Conservation (phyloP, 2,797 vertebrate species). For the Chanos chanos region DNA sequence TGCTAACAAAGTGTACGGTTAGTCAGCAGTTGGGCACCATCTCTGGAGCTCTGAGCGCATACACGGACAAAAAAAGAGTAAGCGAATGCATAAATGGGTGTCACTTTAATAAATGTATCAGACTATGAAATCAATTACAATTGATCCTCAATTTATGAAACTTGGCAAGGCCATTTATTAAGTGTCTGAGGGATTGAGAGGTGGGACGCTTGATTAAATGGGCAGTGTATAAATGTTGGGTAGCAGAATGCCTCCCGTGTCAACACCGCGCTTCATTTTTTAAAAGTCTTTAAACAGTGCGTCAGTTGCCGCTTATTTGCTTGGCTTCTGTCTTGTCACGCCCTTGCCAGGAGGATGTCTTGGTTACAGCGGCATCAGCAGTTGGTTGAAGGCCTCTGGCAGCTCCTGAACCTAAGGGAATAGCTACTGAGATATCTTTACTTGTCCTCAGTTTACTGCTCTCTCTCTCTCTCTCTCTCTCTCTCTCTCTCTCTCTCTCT, state of each 20-base stretch:
- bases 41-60: constrained; percentile 25
- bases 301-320: constrained; percentile 60
- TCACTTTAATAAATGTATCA: constrained; percentile 79
- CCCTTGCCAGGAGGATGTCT: constrained; percentile 44
- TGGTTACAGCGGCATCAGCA: constrained; percentile 11
- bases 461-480: too few species aligned
- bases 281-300: constrained; percentile 57
- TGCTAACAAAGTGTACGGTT: constrained; percentile 50
- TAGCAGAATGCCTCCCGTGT: constrained; percentile 57
- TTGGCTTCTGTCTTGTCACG: constrained; percentile 50
- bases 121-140: constrained; percentile 77
- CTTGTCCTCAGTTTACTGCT: background rate
- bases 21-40: constrained; percentile 35
- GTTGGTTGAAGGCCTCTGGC: background rate
- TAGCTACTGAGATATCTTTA: background rate
- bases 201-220: constrained; percentile 74
- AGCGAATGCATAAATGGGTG: constrained; percentile 69
- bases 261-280: constrained; percentile 57
- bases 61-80: constrained; percentile 63
- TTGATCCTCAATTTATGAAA: constrained; percentile 76
- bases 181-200: constrained; percentile 64
- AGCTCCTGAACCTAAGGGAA: constrained; percentile 22
- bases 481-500: too few species aligned
- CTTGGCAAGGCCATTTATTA: constrained; percentile 76
- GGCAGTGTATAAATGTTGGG: constrained; percentile 40